A percentile compares a stretch with the other conserved stretches of the same genome.
Evolutionary conservation across 2,797 vertebrate genomes (phyloP).

Genomic region (Amphiprion clarkii): DNA sequence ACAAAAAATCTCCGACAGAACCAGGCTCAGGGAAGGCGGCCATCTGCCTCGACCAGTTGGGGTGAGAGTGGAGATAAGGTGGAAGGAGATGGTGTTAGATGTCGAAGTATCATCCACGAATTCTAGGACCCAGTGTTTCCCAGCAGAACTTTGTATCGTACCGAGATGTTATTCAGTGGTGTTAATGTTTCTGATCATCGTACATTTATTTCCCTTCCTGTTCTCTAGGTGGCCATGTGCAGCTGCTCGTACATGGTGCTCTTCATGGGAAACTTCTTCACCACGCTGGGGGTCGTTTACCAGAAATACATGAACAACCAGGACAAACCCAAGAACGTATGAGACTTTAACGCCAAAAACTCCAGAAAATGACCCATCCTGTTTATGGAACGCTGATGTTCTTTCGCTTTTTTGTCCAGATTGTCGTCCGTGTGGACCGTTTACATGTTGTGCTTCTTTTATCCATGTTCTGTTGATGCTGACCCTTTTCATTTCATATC

Average conservation of each 20-base stretch:
- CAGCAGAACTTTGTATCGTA: no score
- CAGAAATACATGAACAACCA: slow-evolving; percentile 92
- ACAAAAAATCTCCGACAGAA: no score
- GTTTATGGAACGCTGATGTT: slow-evolving; percentile 15
- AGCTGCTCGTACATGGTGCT: slow-evolving; percentile 92
- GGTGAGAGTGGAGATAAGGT: no score
- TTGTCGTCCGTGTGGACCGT: slow-evolving; percentile 16
- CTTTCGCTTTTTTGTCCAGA: neutral
- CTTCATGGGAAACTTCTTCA: slow-evolving; percentile 95
- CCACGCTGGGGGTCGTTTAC: slow-evolving; percentile 94
- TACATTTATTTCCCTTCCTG: neutral
- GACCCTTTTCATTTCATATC: slow-evolving; percentile 3
- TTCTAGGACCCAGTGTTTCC: no score
- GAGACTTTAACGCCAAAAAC: slow-evolving; percentile 25
- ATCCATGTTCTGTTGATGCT: slow-evolving; percentile 10
- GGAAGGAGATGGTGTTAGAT: no score
- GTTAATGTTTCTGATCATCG: no score
- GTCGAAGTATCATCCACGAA: no score
- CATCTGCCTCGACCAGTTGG: no score
- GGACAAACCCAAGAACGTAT: slow-evolving; percentile 78
- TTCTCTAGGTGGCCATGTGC: slow-evolving; percentile 92
- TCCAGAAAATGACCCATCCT: neutral
- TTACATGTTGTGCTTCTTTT: slow-evolving; percentile 1
- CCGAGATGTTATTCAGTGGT: no score
- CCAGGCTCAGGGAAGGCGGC: no score